Base-by-base conservation (phyloP, 2,797 vertebrate genomes). In the Enteromius paludinosus region DNA sequence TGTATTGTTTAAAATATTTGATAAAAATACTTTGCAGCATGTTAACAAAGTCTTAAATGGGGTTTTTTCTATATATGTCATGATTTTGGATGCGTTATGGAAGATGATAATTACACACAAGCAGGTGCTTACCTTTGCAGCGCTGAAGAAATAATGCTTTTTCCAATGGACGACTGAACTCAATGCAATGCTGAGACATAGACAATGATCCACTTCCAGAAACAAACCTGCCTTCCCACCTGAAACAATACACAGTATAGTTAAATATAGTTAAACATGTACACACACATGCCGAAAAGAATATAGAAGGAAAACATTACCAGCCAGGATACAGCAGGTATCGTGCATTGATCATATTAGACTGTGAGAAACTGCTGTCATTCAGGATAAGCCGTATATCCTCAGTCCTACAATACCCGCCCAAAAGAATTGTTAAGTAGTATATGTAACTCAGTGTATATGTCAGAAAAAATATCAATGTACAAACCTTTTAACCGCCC, bases 261-360 rank as follows among this genome's bases (percentile, higher is more conserved):
- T 59, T 23, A 18, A 79, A 33, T 20, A 9, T 56, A 72, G 25
- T 80, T 30, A 61, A n/a, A 62, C 14, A 4, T 83, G 64, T 64
- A 66, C 83, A 76, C 38, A 68, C 23, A 61, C 25, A 83, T 18
- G 49, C 20, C 30, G 28, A 70, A 9, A 59, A 23, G 33, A 69
- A 10, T 20, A 35, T 2, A 12, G 6, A 71, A 61, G 0, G 28
- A 70, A 47, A 74, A 4, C 91, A 96, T 97, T 94, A 95, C 98
- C 97, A 99, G 94, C 98, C 97, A 81, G 97, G 97, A 89, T 96
- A 98, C 89, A 97, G 96, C 90, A 99, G 94, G 64, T 99, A 97
- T 84, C 98, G 96, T 35, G 95, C 94, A 90, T 94, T 96, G 86
- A 97, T 93, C 97, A 99, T 98, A 92, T 94, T 95, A 6, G 96